Evolutionary conservation across 2,888 invertebrate species (phyloP).

Genomic region (Aphelenchoides bicaudatus): DNA sequence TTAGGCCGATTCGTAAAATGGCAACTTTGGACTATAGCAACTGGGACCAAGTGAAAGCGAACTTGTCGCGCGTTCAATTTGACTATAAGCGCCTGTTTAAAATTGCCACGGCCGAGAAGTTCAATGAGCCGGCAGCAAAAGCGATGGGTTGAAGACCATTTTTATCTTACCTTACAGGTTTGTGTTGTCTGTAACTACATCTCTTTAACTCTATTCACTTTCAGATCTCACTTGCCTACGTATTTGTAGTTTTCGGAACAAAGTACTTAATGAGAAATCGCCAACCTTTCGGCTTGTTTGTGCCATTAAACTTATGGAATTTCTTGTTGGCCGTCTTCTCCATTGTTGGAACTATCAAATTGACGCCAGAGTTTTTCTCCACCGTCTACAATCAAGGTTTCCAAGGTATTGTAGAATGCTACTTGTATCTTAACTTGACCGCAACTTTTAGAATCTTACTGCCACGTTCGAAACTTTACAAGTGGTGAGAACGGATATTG

Average conservation of each 20-base stretch:
- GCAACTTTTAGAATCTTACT: slow-evolving; percentile 33
- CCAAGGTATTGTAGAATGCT: slow-evolving; percentile 22
- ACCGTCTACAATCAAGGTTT: slow-evolving; percentile 33
- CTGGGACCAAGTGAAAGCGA: slow-evolving; percentile 15
- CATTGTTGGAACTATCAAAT: slow-evolving; percentile 35
- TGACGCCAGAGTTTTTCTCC: slow-evolving; percentile 37
- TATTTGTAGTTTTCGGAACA: slow-evolving; percentile 61
- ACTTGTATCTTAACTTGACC: neutral
- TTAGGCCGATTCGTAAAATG: no score
- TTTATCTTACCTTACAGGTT: slow-evolving; percentile 53
- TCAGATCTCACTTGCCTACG: slow-evolving; percentile 37
- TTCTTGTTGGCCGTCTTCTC: slow-evolving; percentile 62
- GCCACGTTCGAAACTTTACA: slow-evolving; percentile 34
- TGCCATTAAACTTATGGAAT: slow-evolving; percentile 62
- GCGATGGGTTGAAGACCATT: slow-evolving; percentile 45
- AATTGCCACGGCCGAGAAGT: slow-evolving; percentile 37
- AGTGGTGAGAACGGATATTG: slow-evolving; percentile 42
- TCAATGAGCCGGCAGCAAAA: slow-evolving; percentile 33
- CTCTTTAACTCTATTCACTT: slow-evolving; percentile 9
- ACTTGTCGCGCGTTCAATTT: slow-evolving; percentile 16
- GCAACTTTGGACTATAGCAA: slow-evolving; percentile 8
- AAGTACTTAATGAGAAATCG: slow-evolving; percentile 61
- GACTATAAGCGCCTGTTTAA: slow-evolving; percentile 19
- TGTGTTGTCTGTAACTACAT: neutral
- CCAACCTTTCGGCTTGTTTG: slow-evolving; percentile 52